Conservation (phyloP, 2,888 invertebrate species). For the Thereva unica region DNA sequence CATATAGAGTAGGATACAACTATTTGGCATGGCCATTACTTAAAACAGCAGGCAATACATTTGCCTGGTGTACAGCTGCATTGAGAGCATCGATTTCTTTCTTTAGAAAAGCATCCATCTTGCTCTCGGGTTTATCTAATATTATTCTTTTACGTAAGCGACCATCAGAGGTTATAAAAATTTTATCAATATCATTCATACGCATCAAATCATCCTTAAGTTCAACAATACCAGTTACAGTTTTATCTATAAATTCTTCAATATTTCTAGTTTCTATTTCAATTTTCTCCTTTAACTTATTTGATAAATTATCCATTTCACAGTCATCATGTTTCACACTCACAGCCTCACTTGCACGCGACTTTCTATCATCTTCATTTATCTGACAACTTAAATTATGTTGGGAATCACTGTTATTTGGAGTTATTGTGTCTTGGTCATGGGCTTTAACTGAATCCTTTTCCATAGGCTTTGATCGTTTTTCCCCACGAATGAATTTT, state of each 20-base stretch:
- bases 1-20: slow-evolving; percentile 16
- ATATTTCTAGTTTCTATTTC: slow-evolving; percentile 58
- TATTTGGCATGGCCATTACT: slow-evolving; percentile 59
- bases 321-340: slow-evolving; percentile 56
- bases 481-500: slow-evolving; percentile 50
- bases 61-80: slow-evolving; percentile 57
- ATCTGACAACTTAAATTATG: slow-evolving; percentile 1
- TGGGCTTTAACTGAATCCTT: not conserved
- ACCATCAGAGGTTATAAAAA: slow-evolving; percentile 43
- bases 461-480: not conserved
- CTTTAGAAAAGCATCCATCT: slow-evolving; percentile 51
- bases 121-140: slow-evolving; percentile 42
- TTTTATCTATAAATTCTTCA: slow-evolving; percentile 59
- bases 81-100: slow-evolving; percentile 58
- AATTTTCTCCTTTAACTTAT: slow-evolving; percentile 56
- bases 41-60: slow-evolving; percentile 57
- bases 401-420: not conserved
- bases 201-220: slow-evolving; percentile 59
- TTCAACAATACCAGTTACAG: slow-evolving; percentile 58
- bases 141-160: slow-evolving; percentile 52
- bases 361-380: slow-evolving; percentile 35
- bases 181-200: slow-evolving; percentile 46
- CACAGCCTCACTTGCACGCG: slow-evolving; percentile 52
- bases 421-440: slow-evolving; percentile 16
- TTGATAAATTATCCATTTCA: slow-evolving; percentile 58